phyloP scores from a whole-genome alignment of 2,113 vertebrate genomes.

The Capreolus pygargus region DNA sequence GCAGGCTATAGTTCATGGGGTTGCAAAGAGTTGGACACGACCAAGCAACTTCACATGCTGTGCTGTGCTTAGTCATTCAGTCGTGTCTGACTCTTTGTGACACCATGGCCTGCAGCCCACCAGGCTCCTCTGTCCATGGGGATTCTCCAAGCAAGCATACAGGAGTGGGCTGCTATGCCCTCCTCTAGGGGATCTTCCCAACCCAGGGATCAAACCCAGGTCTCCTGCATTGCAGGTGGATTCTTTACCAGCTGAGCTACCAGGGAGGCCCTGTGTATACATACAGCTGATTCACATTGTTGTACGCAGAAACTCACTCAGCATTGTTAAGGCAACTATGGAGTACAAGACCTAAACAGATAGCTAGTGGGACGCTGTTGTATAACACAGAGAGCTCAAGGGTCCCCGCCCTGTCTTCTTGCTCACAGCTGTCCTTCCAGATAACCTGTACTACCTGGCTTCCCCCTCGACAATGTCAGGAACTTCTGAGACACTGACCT shows the following conservation, averaged over 20 bases:
- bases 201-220: neutral
- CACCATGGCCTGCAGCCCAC: neutral
- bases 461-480: neutral
- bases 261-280: neutral
- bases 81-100: neutral
- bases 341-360: neutral
- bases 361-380: neutral
- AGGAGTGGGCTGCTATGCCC: neutral
- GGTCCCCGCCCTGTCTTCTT: neutral
- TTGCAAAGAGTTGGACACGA: neutral
- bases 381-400: neutral
- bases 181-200: neutral
- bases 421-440: neutral
- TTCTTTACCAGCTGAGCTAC: neutral
- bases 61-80: neutral
- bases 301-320: neutral
- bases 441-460: neutral
- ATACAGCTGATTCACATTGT: neutral
- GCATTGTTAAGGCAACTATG: neutral
- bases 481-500: neutral
- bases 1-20: neutral
- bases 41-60: neutral
- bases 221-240: neutral
- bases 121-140: neutral
- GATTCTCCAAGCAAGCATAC: neutral